Evolutionary conservation across 2,113 vertebrate species (phyloP), one percentile per base, ranked within the genome.

Genomic region (Bostrychus sinensis): DNA sequence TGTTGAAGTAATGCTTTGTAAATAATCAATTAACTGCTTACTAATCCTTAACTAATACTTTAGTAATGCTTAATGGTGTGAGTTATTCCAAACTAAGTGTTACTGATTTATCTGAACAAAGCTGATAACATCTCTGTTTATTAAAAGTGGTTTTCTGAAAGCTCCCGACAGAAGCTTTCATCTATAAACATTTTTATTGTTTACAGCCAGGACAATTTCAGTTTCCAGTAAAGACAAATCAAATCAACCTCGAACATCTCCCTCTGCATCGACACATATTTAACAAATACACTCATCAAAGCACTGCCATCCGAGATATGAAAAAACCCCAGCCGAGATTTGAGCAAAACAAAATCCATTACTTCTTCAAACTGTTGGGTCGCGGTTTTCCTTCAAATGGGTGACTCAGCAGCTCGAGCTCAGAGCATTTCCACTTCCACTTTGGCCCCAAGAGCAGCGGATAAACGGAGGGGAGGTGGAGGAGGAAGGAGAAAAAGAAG

Each of bases 401-500:
- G 63, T 90, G 87, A 90, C 75, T 89, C 89, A 90, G 64, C 66
- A 70, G 79, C 73, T 83, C 67, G 68, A 86, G 82, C 58, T 62
- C 69, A 23, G 64, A 81, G 69, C 82, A 83, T 90, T 90, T 91
- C 88, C 86, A 88, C 86, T 86, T 90, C 87, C 86, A 90, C 78
- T 85, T 83, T 82, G 83, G 79, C 75, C 66, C 6, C 25, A 86
- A 69, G 62, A 80, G 67, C 59, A 28, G 28, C 53, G 56, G 70
- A 80, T 58, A 73, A 76, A 76, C 34, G 76, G 26, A 72, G 67
- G 71, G 72, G 54, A 62, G 46, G 39, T n/a, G n/a, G 58, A 42
- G 54, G 62, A 59, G 3, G 53, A 32, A 72, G 81, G 58, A 50
- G 54, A 68, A 59, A 3, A 53, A 34, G 70, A 79, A 62, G 67